These are phyloP conservation scores for Paracanthobrama guichenoti DNA, from an alignment of 2,113 vertebrate genomes.

Conservation along the genomic window DNA sequence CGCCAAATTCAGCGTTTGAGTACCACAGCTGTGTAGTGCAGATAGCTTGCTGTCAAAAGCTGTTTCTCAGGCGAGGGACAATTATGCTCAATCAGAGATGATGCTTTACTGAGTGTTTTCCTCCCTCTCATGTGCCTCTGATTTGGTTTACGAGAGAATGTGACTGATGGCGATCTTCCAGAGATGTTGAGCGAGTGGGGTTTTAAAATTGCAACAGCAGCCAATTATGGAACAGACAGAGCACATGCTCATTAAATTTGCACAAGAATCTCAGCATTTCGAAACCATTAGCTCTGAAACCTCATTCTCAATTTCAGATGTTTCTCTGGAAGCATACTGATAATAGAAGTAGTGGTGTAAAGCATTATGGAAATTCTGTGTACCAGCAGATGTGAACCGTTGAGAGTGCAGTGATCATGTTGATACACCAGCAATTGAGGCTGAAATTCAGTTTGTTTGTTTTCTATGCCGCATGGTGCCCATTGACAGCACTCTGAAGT, in stretches of 20 bases:
- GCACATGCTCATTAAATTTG: conserved; percentile 36
- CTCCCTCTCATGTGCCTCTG: conserved; percentile 20
- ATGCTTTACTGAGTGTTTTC: conserved; percentile 43
- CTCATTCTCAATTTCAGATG: conserved; percentile 16
- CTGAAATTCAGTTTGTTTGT: conserved; percentile 34
- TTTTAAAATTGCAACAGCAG: conserved; percentile 37
- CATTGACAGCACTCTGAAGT: background rate
- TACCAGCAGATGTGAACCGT: conserved; percentile 22
- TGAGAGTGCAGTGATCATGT: conserved; percentile 24
- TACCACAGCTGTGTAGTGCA: conserved; percentile 36
- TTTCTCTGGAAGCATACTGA: background rate
- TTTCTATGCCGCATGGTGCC: background rate
- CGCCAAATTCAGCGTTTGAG: conserved; percentile 17
- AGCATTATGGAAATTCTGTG: conserved; percentile 26
- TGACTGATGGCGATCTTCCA: conserved; percentile 44
- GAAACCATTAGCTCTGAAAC: conserved; percentile 17
- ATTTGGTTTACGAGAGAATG: conserved; percentile 35
- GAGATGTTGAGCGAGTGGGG: conserved; percentile 8
- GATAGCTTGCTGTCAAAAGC: conserved; percentile 39
- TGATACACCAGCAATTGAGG: conserved; percentile 9
- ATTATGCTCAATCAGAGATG: conserved; percentile 47
- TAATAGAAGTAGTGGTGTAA: background rate
- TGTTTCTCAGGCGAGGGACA: conserved; percentile 15
- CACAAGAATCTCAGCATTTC: background rate
- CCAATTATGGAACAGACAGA: conserved; percentile 39